Percentiles rank a stretch among this genome's conserved stretches.
Conservation (phyloP, 2,113 vertebrate genomes). For the Diadophis punctatus region DNA sequence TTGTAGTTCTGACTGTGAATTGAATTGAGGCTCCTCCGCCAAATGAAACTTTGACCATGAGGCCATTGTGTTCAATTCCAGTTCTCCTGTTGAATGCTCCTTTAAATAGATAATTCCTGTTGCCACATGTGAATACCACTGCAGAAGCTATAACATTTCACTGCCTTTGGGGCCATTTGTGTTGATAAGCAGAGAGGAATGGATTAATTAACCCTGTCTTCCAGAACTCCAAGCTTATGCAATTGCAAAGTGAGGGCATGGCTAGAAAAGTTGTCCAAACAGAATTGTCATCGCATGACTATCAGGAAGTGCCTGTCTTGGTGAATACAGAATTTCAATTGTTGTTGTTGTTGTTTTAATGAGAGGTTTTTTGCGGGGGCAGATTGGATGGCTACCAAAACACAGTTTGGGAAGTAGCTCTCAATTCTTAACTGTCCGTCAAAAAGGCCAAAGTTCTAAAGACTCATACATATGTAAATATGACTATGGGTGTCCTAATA, state of each 20-base stretch:
- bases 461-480: neutral
- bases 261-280: neutral
- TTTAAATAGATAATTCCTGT: neutral
- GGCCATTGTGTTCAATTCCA: neutral
- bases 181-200: neutral
- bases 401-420: neutral
- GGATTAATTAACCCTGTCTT: neutral
- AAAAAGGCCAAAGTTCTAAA: neutral
- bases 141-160: neutral
- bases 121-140: neutral
- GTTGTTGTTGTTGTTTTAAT: neutral
- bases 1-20: neutral
- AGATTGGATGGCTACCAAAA: neutral
- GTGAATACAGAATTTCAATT: neutral
- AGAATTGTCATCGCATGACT: neutral
- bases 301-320: neutral
- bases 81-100: neutral
- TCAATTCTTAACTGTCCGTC: neutral
- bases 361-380: neutral
- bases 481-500: neutral
- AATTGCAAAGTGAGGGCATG: neutral
- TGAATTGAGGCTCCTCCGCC: neutral
- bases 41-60: neutral
- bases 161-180: neutral
- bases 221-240: neutral